phyloP scores from a whole-genome alignment of 2,113 vertebrate species.

The Upupa epops region DNA sequence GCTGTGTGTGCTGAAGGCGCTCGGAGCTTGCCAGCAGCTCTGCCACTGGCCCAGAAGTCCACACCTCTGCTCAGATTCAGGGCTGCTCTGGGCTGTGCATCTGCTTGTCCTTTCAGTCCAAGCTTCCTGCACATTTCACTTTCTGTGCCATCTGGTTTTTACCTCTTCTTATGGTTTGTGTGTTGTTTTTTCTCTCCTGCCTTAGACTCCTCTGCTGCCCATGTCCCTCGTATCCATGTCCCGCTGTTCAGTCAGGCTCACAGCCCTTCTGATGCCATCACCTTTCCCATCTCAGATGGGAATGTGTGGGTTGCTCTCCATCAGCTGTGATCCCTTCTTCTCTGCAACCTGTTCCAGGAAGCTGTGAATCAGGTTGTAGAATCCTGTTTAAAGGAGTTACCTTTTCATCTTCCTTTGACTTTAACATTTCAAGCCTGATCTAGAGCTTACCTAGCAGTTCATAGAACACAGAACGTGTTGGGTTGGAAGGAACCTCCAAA shows the following conservation, averaged over 20 bases:
- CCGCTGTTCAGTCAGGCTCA: accelerated
- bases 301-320: neutral
- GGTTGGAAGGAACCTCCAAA: too few species aligned
- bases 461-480: too few species aligned
- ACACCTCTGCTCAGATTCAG: neutral
- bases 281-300: neutral
- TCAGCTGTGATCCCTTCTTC: neutral
- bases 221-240: neutral
- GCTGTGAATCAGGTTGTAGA: neutral
- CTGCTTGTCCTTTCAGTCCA: neutral
- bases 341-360: neutral
- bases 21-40: accelerated
- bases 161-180: neutral
- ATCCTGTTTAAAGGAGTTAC: neutral
- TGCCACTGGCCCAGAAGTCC: neutral
- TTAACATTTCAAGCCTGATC: neutral
- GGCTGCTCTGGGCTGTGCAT: neutral
- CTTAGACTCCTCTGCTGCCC: neutral
- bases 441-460: neutral
- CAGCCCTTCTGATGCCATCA: neutral
- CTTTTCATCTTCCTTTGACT: neutral
- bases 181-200: neutral
- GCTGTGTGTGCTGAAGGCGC: accelerated
- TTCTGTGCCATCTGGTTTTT: neutral
- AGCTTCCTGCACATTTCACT: neutral